Base-by-base conservation (phyloP, 2,113 vertebrate species). In the Grus americana region DNA sequence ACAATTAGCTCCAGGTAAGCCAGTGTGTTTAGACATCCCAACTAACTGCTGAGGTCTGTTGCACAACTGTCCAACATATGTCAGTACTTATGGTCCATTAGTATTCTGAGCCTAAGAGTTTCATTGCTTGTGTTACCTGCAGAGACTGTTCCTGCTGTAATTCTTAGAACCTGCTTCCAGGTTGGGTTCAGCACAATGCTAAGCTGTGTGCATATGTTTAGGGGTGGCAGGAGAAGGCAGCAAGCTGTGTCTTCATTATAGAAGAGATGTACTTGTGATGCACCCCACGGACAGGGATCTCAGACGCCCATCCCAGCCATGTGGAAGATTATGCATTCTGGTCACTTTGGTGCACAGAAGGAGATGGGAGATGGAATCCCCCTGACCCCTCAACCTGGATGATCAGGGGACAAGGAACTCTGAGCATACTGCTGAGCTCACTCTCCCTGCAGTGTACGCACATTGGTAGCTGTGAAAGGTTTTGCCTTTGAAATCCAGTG, bases 381-480 rank as follows among this genome's bases (percentile, higher is more conserved):
- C 22, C 11, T 34, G 14, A 83, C 71, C 12, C 21, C 11, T 40
- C 19, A 34, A 0, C 15, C 11, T 32, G 17, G 10, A 8, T 57
- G 18, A 68, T 50, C 4, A 68, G 29, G 38, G 10, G 5, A 30
- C 19, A 10, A 59, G 26, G 74, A 61, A 44, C 8, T n/a, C 27
- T 9, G 17, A 26, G 17, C 0, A 1, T 20, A 5, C 8, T 21
- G 5, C 26, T 59, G 29, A 72, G 5, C 16, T 57, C 5, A 3
- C 3, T 55, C 0, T 20, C 32, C 8, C 11, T 81, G 34, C 26
- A 40, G 1, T 7, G 10, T 7, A 49, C 6, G 7, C 10, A 36
- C 5, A 21, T 1, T 52, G 12, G 10, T 20, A 57, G 3, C 7
- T 58, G 34, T 30, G 36, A 70, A 49, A 36, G 3, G 5, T 23